Base-by-base conservation (phyloP, 1,140 invertebrate genomes). In the Caenorhabditis remanei region DNA sequence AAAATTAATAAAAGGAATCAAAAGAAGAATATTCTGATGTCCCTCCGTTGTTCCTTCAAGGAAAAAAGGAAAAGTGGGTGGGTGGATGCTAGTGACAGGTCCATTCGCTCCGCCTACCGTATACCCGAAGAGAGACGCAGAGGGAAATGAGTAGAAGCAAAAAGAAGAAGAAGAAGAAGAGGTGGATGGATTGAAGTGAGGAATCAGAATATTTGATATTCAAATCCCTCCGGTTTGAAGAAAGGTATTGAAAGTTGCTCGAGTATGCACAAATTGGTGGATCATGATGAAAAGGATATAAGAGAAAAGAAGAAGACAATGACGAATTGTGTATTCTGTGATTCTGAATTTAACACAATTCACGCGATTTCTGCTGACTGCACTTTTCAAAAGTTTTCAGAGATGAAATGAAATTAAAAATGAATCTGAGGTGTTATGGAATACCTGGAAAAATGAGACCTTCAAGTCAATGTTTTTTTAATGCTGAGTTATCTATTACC, bases 171-270 rank as follows among this genome's bases (percentile, higher is more conserved):
- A 46, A 46, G 65, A 46, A 71, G 65, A 67, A 16, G 65, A 19
- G 14, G 65, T 16, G 41, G 65, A n/a, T 8, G 61, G 24, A 65
- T n/a, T n/a, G 56, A 40, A 65, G 16, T 7, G 65, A 46, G 24
- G 40, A 79, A 79, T 79, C 71, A 53, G 46, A 79, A 79, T 79
- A 79, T n/a, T 79, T 50, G 19, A 79, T 50, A 24, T 24, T 46
- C 6, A 7, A 4, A 19, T 8, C 21, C 9, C 13, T 19, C 13
- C 11, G 16, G 16, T 53, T 53, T 53, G 50, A 53, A 79, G 53
- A 79, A 79, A 79, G 71, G 71, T 79, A 79, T 79, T 50, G 46
- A 79, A 79, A 79, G 71, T 79, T 79, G 71, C 71, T 79, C 71
- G 71, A 79, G 71, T 79, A 79, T 79, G 71, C 43, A 50, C 71